phyloP scores from a whole-genome alignment of 2,113 vertebrate species.

The Nycticebus coucang region DNA sequence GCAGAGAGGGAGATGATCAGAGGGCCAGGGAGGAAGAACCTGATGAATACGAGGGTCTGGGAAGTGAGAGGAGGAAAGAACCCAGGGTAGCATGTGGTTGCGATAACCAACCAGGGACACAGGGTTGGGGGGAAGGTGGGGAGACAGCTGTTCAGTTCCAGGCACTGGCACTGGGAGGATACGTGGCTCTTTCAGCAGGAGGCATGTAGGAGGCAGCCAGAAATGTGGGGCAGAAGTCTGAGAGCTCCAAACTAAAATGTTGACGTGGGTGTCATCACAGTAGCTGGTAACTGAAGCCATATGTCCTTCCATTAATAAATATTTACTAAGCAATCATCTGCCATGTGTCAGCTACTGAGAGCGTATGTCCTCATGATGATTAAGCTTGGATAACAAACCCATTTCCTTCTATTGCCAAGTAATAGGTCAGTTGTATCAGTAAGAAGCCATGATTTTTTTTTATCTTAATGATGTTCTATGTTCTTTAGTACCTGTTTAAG shows the following conservation, averaged over 20 bases:
- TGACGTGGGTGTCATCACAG: background rate
- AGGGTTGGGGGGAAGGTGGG: too few species aligned
- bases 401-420: conserved; percentile 28
- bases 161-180: background rate
- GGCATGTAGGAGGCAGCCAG: background rate
- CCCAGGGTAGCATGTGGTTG: background rate
- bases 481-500: conserved; percentile 43
- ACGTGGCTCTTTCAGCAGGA: background rate
- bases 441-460: conserved; percentile 30
- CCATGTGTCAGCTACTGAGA: background rate
- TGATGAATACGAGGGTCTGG: background rate
- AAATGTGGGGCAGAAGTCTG: background rate
- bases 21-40: background rate
- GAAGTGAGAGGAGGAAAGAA: background rate
- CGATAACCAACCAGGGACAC: background rate
- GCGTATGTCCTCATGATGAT: background rate
- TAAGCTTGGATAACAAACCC: background rate
- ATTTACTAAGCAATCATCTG: conserved; percentile 22
- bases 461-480: conserved; percentile 42
- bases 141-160: background rate
- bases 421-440: conserved; percentile 32
- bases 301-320: conserved; percentile 36
- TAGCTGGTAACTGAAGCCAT: background rate
- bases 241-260: background rate
- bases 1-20: background rate